Evolutionary conservation across 2,888 invertebrate species (phyloP).

Genomic region (Drosophila histrio): DNA sequence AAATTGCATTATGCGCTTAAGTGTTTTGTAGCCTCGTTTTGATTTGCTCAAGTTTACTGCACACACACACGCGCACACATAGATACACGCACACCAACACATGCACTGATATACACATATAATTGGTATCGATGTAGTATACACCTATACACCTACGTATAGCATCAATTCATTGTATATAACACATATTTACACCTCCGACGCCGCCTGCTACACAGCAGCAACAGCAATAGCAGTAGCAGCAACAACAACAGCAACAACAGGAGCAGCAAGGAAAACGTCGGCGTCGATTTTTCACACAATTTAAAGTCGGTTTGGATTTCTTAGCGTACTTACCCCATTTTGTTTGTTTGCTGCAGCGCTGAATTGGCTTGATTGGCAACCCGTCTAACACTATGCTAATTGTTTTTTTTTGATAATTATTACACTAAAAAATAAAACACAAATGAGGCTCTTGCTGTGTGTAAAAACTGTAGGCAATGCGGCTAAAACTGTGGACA

Average conservation of each 20-base stretch:
- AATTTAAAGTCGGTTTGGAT: slow-evolving; percentile 32
- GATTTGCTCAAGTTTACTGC: slow-evolving; percentile 70
- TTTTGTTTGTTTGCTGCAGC: slow-evolving; percentile 50
- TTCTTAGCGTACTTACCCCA: slow-evolving; percentile 60
- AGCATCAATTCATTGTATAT: slow-evolving; percentile 56
- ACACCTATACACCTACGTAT: slow-evolving; percentile 33
- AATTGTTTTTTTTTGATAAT: slow-evolving; percentile 54
- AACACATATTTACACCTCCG: slow-evolving; percentile 53
- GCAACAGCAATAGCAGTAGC: slow-evolving; percentile 24
- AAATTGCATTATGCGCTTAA: slow-evolving; percentile 79
- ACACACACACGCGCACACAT: slow-evolving; percentile 32
- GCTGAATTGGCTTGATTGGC: slow-evolving; percentile 42
- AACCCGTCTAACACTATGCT: slow-evolving; percentile 49
- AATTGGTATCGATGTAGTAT: slow-evolving; percentile 39
- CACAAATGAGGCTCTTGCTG: slow-evolving; percentile 52
- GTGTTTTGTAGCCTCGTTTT: slow-evolving; percentile 69
- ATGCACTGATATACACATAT: slow-evolving; percentile 25
- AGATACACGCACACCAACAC: slow-evolving; percentile 19
- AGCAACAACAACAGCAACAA: slow-evolving; percentile 6
- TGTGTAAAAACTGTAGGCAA: slow-evolving; percentile 54
- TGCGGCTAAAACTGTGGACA: slow-evolving; percentile 48
- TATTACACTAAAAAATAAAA: slow-evolving; percentile 65
- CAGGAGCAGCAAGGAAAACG: slow-evolving; percentile 40
- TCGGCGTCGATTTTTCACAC: slow-evolving; percentile 77
- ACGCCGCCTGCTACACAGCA: slow-evolving; percentile 57